Conservation (phyloP, 2,797 vertebrate species). For the Pseudomugil tenellus region DNA sequence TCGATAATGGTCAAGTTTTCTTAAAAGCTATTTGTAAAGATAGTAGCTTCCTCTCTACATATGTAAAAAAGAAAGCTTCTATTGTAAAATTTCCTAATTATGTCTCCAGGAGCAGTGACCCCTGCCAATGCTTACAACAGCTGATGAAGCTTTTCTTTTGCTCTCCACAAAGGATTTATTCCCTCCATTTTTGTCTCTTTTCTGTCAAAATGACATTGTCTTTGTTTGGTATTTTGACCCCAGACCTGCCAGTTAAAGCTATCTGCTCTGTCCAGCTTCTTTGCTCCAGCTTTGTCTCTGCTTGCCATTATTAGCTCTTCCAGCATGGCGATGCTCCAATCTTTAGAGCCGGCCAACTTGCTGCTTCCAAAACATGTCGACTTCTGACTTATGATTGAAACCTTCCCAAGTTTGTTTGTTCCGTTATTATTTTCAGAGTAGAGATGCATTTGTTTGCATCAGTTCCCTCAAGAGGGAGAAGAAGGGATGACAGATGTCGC, state of each 20-base stretch:
- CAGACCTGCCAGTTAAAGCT: constrained; percentile 26
- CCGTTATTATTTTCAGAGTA: constrained; percentile 13
- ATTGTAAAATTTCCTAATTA: not conserved
- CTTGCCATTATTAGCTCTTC: constrained; percentile 16
- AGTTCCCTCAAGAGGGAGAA: constrained; percentile 29
- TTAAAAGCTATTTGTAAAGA: no score
- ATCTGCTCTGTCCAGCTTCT: constrained; percentile 57
- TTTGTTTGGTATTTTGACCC: constrained; percentile 19
- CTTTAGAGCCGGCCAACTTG: not conserved
- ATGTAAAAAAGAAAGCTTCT: not conserved
- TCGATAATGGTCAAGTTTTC: not conserved
- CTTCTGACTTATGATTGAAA: constrained; percentile 26
- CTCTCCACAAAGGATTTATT: not conserved
- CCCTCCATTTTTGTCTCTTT: not conserved
- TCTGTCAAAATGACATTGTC: constrained; percentile 1
- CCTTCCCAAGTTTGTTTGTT: constrained; percentile 20
- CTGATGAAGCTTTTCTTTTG: not conserved
- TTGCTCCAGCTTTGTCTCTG: constrained; percentile 13
- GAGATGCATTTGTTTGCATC: constrained; percentile 38
- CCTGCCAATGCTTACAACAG: not conserved
- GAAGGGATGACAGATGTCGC: constrained; percentile 50
- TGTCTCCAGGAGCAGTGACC: not conserved
- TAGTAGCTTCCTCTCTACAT: not conserved
- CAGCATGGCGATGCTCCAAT: not conserved
- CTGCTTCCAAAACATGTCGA: constrained; percentile 21